These are phyloP conservation scores for Tortricodes alternella DNA, from an alignment of 2,888 invertebrate genomes.

Conservation along the genomic window DNA sequence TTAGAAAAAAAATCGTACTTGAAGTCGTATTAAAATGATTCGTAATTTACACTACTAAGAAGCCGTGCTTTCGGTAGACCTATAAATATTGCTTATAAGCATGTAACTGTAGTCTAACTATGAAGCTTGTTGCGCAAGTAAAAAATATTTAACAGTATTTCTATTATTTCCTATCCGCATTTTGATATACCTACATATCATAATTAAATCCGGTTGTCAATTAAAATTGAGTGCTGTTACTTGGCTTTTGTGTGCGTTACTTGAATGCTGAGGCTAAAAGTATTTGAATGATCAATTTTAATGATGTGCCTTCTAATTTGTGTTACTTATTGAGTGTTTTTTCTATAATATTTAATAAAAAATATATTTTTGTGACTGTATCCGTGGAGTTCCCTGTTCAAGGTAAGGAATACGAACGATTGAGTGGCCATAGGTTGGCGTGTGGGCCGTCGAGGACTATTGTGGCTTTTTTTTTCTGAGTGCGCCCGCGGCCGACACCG, in stretches of 20 bases:
- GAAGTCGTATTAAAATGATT: too few relatives aligned
- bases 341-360: too few relatives aligned
- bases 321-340: too few relatives aligned
- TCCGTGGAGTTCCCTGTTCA: conserved; percentile 19
- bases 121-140: too few relatives aligned
- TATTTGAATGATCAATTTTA: conserved; percentile 10
- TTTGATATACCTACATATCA: conserved; percentile 18
- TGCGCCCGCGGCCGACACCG: conserved; percentile 42
- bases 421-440: conserved; percentile 78
- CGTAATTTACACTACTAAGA: too few relatives aligned
- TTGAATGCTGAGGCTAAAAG: conserved; percentile 7
- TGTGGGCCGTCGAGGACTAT: conserved; percentile 79
- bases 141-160: not conserved
- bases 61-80: too few relatives aligned
- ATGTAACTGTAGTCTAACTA: not conserved
- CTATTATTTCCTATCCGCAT: not conserved
- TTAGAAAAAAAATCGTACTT: too few relatives aligned
- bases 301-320: conserved; percentile 5
- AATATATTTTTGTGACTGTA: not conserved
- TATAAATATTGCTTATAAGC: too few relatives aligned
- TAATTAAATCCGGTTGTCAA: conserved; percentile 30
- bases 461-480: conserved; percentile 67
- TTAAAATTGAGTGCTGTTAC: conserved; percentile 24
- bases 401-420: conserved; percentile 63
- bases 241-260: conserved; percentile 16